Base-by-base conservation (phyloP, 1,140 invertebrate species). In the Drosophila saltans region DNA sequence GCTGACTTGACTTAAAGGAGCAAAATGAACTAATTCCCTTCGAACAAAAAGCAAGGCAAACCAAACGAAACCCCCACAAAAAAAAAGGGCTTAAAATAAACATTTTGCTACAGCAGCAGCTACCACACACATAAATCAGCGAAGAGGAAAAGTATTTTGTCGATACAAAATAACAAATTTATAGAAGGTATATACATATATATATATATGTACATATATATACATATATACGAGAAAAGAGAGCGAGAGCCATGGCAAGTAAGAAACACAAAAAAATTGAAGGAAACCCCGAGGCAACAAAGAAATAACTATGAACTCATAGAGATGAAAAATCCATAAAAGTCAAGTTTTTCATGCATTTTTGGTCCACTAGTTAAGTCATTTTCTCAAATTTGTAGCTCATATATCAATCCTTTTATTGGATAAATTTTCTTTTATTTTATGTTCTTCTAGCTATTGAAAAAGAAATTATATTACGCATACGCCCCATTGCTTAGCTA, bases 21-120 rank as follows among this genome's bases (percentile, higher is more conserved):
- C 63, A 78, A 70, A 63, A 78, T 69, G 55, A 78, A 86, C 82
- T 82, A 86, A 85, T 82, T 81, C 66, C 28, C 55, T 26, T 7
- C 45, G 21, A 52, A 52, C 45, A 52, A 52, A 41, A 59, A 65
- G 33, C 33, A 36, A 36, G 33, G 59, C 8, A 56, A 33, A 30
- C 8, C 66, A 52, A 52, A 52, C 45, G 45, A 52, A 48, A 24
- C 61, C 30, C 59, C 16, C 16, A 16, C 16, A 28, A 57, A 16
- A 64, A 64, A 75, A 72, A 48, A 61, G 45, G 79, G 60, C 79
- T 70, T 74, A 73, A 73, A 81, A 66, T 68, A 75, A 69, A 69
- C 75, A 75, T 61, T 80, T 45, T 40, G 40, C 36, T 41, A 24
- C 58, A 65, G 8, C 26, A 48, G n/a, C 33, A 10, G 9, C 9